Base-by-base conservation (phyloP, 2,797 vertebrate species). In the Esox lucius region DNA sequence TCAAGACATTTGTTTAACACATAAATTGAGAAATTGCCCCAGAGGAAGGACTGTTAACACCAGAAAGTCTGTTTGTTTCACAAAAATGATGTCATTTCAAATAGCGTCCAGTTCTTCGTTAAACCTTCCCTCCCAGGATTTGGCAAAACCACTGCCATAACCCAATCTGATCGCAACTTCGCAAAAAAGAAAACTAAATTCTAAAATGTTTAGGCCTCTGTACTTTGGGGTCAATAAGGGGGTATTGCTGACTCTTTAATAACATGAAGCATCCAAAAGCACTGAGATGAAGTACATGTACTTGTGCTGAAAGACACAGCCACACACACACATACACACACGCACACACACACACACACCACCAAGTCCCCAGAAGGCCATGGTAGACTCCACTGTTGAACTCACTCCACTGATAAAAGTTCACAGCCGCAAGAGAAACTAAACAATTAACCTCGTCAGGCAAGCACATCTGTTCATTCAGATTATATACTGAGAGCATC, bases 361-460 rank as follows among this genome's bases (percentile, higher is more conserved):
- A 68, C 65, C 4, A 12, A 68, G 70, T 26, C 74, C 85, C 85
- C 83, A 84, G 79, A 82, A 88, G 81, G 84, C 75, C 72, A 73
- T 62, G 5, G 56, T 59, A 17, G 56, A 59, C 19, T n/a, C 6
- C 70, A 82, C 79, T 87, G 83, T 87, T 75, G 87, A 81, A 74
- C 89, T 71, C 56, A 7, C 56, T 22, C 82, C 83, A 83, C 84
- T 76, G 87, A 89, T 91, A 89, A 91, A 84, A 88, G 84, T 91
- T 83, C 80, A 80, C 67, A 69, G 81, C 83, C 81, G 84, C 81
- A 86, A 81, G 87, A 89, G 87, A 79, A 91, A 89, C 91, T 88
- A 89, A 91, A 91, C 91, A 91, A 91, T 92, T 92, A 92, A 92
- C 88, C 89, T 90, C 84, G 49, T 81, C 75, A 88, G 81, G 86